Evolutionary conservation across 2,113 vertebrate genomes (phyloP).

Genomic region (Gallinago media): DNA sequence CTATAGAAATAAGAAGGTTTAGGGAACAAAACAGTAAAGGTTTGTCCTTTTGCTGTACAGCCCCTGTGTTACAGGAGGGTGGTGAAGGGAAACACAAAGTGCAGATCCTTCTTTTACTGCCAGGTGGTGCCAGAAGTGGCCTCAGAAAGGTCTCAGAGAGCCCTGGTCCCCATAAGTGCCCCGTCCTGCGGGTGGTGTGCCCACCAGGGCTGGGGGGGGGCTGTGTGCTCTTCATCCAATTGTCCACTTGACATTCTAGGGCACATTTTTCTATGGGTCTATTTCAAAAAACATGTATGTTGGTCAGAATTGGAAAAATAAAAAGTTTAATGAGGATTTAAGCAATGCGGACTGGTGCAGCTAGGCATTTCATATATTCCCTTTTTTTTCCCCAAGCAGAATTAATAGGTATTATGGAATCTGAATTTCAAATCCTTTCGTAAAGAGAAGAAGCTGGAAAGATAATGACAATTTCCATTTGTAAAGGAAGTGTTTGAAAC

Average conservation of each 20-base stretch:
- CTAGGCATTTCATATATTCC: neutral
- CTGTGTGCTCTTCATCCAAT: fast-evolving
- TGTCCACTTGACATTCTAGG: neutral
- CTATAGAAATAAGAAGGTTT: neutral
- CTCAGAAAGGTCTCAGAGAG: neutral
- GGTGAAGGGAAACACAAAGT: neutral
- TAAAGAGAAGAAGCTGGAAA: neutral
- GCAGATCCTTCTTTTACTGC: fast-evolving
- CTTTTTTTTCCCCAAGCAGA: neutral
- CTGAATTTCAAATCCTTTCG: neutral
- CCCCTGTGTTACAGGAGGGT: neutral
- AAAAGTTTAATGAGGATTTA: neutral
- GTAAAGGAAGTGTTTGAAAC: neutral
- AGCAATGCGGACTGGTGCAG: neutral
- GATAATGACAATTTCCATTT: neutral
- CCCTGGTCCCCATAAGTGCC: fast-evolving
- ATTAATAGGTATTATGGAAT: neutral
- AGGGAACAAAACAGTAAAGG: neutral
- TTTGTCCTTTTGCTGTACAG: neutral
- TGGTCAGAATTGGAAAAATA: neutral
- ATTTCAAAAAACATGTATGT: neutral
- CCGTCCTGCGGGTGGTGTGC: fast-evolving
- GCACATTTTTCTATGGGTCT: neutral
- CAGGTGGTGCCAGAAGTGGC: neutral
- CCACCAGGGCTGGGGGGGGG: neutral